Base-by-base conservation (phyloP, 1,140 invertebrate genomes). In the Scylla paramamosain region DNA sequence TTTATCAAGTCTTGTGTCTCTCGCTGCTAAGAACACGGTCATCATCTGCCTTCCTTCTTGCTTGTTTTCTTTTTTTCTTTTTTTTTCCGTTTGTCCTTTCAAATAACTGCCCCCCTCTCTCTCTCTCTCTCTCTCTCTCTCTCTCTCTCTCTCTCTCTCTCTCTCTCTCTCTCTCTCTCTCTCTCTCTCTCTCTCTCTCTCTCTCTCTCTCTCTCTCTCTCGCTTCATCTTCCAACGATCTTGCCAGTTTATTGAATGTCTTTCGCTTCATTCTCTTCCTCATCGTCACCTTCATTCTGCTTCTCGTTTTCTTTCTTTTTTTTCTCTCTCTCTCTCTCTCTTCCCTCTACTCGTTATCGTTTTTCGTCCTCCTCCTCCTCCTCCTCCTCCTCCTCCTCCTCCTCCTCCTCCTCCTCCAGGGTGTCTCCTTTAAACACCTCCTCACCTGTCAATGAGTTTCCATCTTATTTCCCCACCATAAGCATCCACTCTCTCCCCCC, bases 171-270 rank as follows among this genome's bases (percentile, higher is more conserved):
- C 67, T 77, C 67, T 25, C n/a, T n/a, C 67, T 77, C n/a, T n/a
- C n/a, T 77, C 67, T 77, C n/a, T n/a, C n/a, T 77, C 67, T 77
- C n/a, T n/a, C n/a, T 77, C 67, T 77, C 67, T 25, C n/a, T n/a
- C 67, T 77, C n/a, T n/a, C n/a, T 77, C 67, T 77, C n/a, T n/a
- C n/a, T 77, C 67, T 77, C n/a, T n/a, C n/a, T 77, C 67, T n/a
- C 10, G 0, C 52, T 59, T 20, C 16, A 12, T 59, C 52, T 39
- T 39, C 6, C 16, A 20, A 59, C 16, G 10, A 59, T 20, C 16
- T 59, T 14, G 16, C 0, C 16, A 20, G 16, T 77, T 77, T 77
- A 77, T 77, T n/a, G 20, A n/a, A 20, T 7, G 67, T 77, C 25
- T 77, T 77, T 25, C 6, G 67, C 39, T 39, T 39, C 39, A 39